phyloP scores from a whole-genome alignment of 2,888 invertebrate species.

The Lacanobia oleracea region DNA sequence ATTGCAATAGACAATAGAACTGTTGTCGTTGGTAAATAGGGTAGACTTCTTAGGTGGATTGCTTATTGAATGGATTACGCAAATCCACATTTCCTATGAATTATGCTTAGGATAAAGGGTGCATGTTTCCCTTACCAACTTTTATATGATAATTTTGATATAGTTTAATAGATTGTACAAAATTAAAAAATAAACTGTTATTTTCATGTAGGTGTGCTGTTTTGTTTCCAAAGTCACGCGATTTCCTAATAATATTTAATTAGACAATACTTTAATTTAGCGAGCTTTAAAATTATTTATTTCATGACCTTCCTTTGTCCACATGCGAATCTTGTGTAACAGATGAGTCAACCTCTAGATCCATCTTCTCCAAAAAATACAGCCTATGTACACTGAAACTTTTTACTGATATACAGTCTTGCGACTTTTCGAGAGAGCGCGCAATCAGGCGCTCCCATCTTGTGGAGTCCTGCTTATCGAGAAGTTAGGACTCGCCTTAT shows the following conservation, averaged over 20 bases:
- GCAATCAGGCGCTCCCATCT: constrained; percentile 48
- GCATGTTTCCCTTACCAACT: no score
- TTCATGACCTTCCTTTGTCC: background rate
- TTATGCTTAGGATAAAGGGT: no score
- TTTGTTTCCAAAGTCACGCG: no score
- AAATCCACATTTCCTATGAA: background rate
- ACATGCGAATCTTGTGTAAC: background rate
- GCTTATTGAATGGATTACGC: constrained; percentile 9
- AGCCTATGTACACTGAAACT: background rate
- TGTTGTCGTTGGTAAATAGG: constrained; percentile 11
- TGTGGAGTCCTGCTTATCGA: constrained; percentile 31
- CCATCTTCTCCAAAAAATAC: background rate
- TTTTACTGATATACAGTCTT: constrained; percentile 13
- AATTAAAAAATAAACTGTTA: no score
- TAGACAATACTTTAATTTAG: no score
- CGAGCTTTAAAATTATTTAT: background rate
- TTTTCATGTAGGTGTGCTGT: no score
- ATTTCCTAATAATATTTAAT: no score
- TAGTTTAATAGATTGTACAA: no score
- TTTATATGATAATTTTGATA: no score
- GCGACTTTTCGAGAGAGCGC: constrained; percentile 25
- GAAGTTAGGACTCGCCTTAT: constrained; percentile 24
- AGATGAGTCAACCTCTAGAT: background rate
- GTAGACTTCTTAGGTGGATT: constrained; percentile 12
- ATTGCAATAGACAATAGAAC: background rate